A percentile compares a stretch with the other conserved stretches of the same genome.
These are phyloP conservation scores for Melanophora roralis DNA, from an alignment of 2,888 invertebrate species.

Conservation along the genomic window DNA sequence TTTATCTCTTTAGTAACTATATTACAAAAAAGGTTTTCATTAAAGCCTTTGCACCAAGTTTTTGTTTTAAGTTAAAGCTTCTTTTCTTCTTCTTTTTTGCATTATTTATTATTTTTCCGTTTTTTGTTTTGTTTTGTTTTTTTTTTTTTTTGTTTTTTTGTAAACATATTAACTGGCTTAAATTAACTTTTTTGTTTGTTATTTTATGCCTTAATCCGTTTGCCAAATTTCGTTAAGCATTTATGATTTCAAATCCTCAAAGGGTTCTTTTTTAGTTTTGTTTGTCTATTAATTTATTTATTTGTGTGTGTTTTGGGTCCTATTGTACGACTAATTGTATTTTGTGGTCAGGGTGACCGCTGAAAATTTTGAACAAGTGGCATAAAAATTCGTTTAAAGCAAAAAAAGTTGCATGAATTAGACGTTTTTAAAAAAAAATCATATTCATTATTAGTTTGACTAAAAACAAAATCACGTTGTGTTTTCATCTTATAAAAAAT, in stretches of 20 bases:
- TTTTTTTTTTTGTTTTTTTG: neutral
- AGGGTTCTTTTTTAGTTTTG: neutral
- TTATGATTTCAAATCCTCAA: conserved; percentile 40
- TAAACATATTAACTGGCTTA: conserved; percentile 25
- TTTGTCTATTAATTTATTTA: neutral
- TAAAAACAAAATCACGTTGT: too few species aligned
- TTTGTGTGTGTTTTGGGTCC: neutral
- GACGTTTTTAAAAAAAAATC: too few species aligned
- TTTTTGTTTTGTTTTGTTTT: neutral
- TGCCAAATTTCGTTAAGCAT: conserved; percentile 24
- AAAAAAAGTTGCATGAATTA: too few species aligned
- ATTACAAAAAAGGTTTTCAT: neutral
- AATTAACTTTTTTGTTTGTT: neutral
- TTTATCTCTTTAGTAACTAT: too few species aligned
- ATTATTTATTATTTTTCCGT: neutral
- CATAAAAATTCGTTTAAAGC: too few species aligned
- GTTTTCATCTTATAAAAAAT: too few species aligned
- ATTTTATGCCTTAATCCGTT: conserved; percentile 17
- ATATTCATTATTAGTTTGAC: too few species aligned
- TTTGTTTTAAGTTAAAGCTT: neutral
- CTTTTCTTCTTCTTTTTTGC: neutral
- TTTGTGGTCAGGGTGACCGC: too few species aligned
- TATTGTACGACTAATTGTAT: neutral
- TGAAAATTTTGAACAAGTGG: too few species aligned
- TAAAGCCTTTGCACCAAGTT: neutral